Evolutionary conservation across 2,888 invertebrate species (phyloP), one percentile per base, ranked within the genome.

Genomic region (Cordilura impudica): DNA sequence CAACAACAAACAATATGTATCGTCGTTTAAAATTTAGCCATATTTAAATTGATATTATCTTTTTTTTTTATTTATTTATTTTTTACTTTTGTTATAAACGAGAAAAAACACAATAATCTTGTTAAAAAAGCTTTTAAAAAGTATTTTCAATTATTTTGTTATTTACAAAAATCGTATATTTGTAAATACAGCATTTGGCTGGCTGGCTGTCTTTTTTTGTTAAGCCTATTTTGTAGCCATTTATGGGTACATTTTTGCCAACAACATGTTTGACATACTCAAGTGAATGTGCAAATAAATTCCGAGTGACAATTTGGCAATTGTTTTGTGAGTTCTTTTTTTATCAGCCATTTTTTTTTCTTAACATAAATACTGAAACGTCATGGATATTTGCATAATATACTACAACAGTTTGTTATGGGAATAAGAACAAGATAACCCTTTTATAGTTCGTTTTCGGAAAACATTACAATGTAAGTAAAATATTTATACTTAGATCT

Each of bases 231-330:
- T 67, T 69, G 26, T 21, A 12, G 19, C 39, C 51, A 53, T 63
- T 67, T 72, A 12, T 78, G 29, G 49, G 61, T 60, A 56, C 56
- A 31, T 54, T 66, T 10, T 54, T 79, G 79, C 75, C 78, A 75
- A 79, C n/a, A 79, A 79, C 74, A 79, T 71, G 75, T 79, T 49
- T 79, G 65, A 71, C 75, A 75, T 56, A 75, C 54, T 63, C 26
- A 66, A 79, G 61, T 71, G 79, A 66, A 66, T 66, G 65, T 74
- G 31, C 58, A 63, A 65, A 70, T 56, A 70, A 23, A 54, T 26
- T 69, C n/a, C n/a, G 18, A 19, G 35, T 70, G 35, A 69, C 31
- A 14, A 63, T 73, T 78, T 73, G 78, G 73, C 73, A 78, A 43
- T 53, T 43, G 67, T 54, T 69, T 73, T 47, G 10, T 39, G 47